Evolutionary conservation across 2,888 invertebrate genomes (phyloP).

Genomic region (Ophion costatus): DNA sequence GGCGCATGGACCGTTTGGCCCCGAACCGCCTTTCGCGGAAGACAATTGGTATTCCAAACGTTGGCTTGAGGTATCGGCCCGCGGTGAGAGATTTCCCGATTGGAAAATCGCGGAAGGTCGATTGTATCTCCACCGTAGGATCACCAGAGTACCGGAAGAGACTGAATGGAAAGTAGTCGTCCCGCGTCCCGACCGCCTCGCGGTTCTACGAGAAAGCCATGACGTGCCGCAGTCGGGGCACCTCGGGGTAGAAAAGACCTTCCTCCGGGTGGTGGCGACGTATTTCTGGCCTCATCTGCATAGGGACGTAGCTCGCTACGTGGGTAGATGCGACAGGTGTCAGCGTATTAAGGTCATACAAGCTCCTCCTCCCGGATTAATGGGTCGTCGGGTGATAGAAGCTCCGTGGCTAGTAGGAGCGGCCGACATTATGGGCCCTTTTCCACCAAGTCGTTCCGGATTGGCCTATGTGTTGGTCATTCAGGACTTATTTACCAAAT

Average conservation of each 20-base stretch:
- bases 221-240: slow-evolving; percentile 64
- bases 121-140: neutral
- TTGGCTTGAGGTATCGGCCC: slow-evolving; percentile 40
- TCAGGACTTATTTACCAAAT: too few species aligned
- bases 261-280: neutral
- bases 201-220: slow-evolving; percentile 48
- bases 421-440: too few species aligned
- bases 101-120: slow-evolving; percentile 20
- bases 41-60: slow-evolving; percentile 52
- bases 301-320: slow-evolving; percentile 62
- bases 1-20: neutral
- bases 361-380: too few species aligned
- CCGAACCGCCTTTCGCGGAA: slow-evolving; percentile 45
- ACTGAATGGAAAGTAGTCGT: slow-evolving; percentile 67
- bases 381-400: too few species aligned
- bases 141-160: neutral
- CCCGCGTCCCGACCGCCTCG: slow-evolving; percentile 37
- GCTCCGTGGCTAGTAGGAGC: too few species aligned
- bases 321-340: slow-evolving; percentile 67
- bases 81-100: slow-evolving; percentile 47
- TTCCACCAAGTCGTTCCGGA: too few species aligned
- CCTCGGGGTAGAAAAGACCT: slow-evolving; percentile 64
- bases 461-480: too few species aligned
- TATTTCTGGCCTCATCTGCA: slow-evolving; percentile 69
- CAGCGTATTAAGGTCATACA: too few species aligned